Percentiles rank a stretch among this genome's conserved stretches.
These are phyloP conservation scores for Tupaia chinensis DNA, from an alignment of 2,113 vertebrate genomes.

Conservation along the genomic window DNA sequence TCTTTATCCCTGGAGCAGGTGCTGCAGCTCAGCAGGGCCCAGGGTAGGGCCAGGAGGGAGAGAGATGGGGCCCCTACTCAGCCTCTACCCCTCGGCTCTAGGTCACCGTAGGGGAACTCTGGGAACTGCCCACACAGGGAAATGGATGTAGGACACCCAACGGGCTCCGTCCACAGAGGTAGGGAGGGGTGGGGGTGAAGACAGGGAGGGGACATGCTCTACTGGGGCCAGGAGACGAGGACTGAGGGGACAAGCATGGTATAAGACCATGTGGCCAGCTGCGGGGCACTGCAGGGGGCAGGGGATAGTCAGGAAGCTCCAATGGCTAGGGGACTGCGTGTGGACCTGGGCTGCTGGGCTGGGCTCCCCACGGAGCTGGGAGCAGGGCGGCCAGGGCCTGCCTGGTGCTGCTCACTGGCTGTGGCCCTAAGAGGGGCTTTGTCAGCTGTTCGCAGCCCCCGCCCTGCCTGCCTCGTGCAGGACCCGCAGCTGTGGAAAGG, in stretches of 20 bases:
- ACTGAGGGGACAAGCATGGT: background rate
- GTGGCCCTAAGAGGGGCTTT: background rate
- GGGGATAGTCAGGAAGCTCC: background rate
- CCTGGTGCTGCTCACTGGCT: background rate
- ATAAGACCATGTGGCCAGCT: background rate
- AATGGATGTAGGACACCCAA: background rate
- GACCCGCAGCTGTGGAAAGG: background rate
- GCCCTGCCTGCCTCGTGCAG: rapidly evolving
- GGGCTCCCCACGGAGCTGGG: background rate
- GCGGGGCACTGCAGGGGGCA: background rate
- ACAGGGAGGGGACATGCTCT: background rate
- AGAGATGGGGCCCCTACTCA: background rate
- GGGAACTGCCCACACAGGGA: background rate
- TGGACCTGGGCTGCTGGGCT: background rate
- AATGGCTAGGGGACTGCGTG: background rate
- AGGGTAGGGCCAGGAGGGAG: background rate
- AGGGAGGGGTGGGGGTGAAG: background rate
- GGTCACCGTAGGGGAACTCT: background rate
- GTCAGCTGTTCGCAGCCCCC: background rate
- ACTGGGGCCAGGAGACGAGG: background rate
- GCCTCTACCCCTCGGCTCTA: background rate
- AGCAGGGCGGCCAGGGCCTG: background rate
- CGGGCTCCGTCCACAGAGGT: background rate
- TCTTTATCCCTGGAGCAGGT: background rate
- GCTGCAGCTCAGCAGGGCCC: background rate